Evolutionary conservation across 2,888 invertebrate species (phyloP), one percentile per base, ranked within the genome.

Genomic region (Lithosia quadra): DNA sequence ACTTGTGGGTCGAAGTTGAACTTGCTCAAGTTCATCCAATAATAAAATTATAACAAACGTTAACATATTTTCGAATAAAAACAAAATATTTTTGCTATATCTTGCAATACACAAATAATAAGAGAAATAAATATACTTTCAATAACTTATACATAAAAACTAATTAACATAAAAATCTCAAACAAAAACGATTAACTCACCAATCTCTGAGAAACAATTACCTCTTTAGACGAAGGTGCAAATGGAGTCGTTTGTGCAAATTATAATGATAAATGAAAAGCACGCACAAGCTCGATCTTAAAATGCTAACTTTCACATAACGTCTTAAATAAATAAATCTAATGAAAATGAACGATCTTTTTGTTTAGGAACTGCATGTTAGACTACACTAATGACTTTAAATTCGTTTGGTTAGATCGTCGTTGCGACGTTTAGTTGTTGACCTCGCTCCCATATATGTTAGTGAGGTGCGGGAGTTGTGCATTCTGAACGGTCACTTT

Each of bases 301-400:
- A 75, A 70, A 71, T 60, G 28, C 67, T 73, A 75, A 83, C 80
- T 74, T 80, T 21, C n/a, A 43, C 53, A 59, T 76, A 78, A 68
- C 59, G 64, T 67, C 72, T 78, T 72, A 78, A 77, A 73, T 72
- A 81, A 74, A 77, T 58, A 72, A 71, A 68, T 65, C 69, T 78
- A 73, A 76, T 75, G 75, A 76, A 79, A 76, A 71, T 76, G 69
- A 83, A 81, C 76, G 63, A 69, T 69, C 36, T 68, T 81, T 84
- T 86, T 84, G 79, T 80, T 83, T 92, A 92, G 92, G 92, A 92
- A 92, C 92, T 91, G 84, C 84, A 75, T 79, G 84, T 88, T 87
- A 84, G 83, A 85, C 87, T 90, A 85, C 78, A 77, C 84, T 90
- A 91, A 82, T 86, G 86, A 91, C 87, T 90, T 86, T 90, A 90